These are phyloP conservation scores for Hemaris fuciformis DNA, from an alignment of 2,888 invertebrate genomes.

Conservation along the genomic window DNA sequence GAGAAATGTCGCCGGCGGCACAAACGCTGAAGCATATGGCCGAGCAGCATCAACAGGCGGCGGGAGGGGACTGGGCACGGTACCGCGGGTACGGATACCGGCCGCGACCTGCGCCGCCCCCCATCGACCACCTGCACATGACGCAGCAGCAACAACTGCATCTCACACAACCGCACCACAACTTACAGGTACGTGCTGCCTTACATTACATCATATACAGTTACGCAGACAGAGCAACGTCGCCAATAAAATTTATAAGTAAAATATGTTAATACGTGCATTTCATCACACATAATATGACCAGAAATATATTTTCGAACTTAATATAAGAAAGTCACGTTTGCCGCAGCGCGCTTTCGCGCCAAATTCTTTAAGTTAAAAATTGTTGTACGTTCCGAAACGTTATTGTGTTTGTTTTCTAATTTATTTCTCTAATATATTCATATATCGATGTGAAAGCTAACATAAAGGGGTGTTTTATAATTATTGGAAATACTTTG, in stretches of 20 bases:
- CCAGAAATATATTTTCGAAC: neutral
- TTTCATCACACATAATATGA: neutral
- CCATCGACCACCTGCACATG: constrained; percentile 86
- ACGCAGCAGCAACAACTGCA: constrained; percentile 94
- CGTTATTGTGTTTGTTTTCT: neutral
- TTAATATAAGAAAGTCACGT: neutral
- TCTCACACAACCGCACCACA: constrained; percentile 90
- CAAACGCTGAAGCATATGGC: constrained; percentile 98
- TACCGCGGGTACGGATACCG: constrained; percentile 80
- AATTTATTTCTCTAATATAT: neutral
- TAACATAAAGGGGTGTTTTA: constrained; percentile 38
- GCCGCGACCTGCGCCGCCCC: constrained; percentile 64
- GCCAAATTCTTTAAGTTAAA: neutral
- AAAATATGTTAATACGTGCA: neutral
- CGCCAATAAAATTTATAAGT: neutral
- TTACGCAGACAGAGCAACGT: too few species aligned
- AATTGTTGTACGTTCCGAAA: neutral
- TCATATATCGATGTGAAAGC: neutral
- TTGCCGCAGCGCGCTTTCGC: neutral
- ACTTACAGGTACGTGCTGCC: constrained; percentile 84
- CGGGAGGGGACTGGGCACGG: constrained; percentile 81
- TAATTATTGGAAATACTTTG: constrained; percentile 65
- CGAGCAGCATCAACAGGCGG: constrained; percentile 94
- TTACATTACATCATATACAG: neutral
- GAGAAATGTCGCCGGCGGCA: constrained; percentile 94